A percentile compares a stretch with the other conserved stretches of the same genome.
Evolutionary conservation across 1,140 invertebrate genomes (phyloP).

Genomic region (Semibalanus balanoides): DNA sequence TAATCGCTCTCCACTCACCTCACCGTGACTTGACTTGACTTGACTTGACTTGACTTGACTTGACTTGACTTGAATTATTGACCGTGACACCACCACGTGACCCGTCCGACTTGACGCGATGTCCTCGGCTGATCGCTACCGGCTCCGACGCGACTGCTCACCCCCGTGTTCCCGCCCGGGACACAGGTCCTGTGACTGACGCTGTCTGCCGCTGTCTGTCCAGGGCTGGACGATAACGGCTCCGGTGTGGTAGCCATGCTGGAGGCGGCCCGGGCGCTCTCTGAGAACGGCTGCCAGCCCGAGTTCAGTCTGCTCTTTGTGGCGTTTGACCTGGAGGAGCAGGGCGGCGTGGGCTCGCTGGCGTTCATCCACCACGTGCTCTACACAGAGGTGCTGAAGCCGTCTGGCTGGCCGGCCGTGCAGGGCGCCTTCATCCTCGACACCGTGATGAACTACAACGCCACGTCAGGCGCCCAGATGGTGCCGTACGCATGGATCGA

Average conservation of each 20-base stretch:
- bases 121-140: no score
- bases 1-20: no score
- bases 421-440: conserved; percentile 34
- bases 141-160: no score
- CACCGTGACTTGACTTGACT: no score
- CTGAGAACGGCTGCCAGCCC: conserved; percentile 24
- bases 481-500: conserved; percentile 10
- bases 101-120: no score
- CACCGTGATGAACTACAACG: conserved; percentile 32
- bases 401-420: conserved; percentile 19
- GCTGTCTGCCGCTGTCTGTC: no score
- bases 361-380: conserved; percentile 33
- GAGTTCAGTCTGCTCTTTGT: conserved; percentile 31
- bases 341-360: conserved; percentile 28
- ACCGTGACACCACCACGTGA: no score
- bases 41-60: no score
- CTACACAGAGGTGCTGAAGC: conserved; percentile 18
- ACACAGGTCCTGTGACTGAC: no score
- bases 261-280: conserved; percentile 29
- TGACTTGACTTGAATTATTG: no score
- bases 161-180: no score
- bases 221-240: conserved; percentile 33
- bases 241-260: conserved; percentile 31
- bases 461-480: conserved; percentile 26
- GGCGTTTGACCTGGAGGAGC: conserved; percentile 34